These are phyloP conservation scores for Dilophus febrilis DNA, from an alignment of 2,888 invertebrate genomes.

Conservation along the genomic window DNA sequence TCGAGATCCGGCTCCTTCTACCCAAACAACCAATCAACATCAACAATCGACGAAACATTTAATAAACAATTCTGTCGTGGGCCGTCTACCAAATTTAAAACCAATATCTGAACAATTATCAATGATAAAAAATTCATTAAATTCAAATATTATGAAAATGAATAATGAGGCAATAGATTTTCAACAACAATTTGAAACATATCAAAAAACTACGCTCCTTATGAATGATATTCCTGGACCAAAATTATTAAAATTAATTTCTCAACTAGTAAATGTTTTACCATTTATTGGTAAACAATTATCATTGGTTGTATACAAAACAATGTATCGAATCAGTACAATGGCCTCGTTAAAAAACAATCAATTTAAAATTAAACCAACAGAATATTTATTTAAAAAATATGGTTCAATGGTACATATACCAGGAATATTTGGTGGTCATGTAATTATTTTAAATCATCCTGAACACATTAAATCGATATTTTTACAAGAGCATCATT, in stretches of 20 bases:
- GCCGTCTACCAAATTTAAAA: too few relatives aligned
- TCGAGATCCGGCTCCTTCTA: too few relatives aligned
- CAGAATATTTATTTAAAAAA: slow-evolving; percentile 31
- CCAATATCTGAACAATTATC: too few relatives aligned
- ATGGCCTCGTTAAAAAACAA: slow-evolving; percentile 32
- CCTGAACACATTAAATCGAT: slow-evolving; percentile 47
- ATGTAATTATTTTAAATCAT: slow-evolving; percentile 43
- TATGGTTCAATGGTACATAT: slow-evolving; percentile 50
- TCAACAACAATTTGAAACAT: too few relatives aligned
- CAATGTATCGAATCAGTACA: slow-evolving; percentile 29
- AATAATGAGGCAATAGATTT: too few relatives aligned
- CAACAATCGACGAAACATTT: too few relatives aligned
- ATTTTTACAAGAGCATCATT: slow-evolving; percentile 40
- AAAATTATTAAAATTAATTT: slow-evolving; percentile 35
- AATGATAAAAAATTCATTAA: too few relatives aligned
- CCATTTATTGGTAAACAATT: slow-evolving; percentile 45
- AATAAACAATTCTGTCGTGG: too few relatives aligned
- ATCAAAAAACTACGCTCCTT: slow-evolving; percentile 12
- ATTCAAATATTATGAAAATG: too few relatives aligned
- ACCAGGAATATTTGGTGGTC: slow-evolving; percentile 43
- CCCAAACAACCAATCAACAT: too few relatives aligned
- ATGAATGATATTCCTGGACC: slow-evolving; percentile 52
- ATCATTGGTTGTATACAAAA: slow-evolving; percentile 31
- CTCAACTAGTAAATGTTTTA: slow-evolving; percentile 40
- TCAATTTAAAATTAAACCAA: slow-evolving; percentile 30